Evolutionary conservation across 92 coral and sea anemone species (phyloP).

Genomic region (Paramuricea clavata): DNA sequence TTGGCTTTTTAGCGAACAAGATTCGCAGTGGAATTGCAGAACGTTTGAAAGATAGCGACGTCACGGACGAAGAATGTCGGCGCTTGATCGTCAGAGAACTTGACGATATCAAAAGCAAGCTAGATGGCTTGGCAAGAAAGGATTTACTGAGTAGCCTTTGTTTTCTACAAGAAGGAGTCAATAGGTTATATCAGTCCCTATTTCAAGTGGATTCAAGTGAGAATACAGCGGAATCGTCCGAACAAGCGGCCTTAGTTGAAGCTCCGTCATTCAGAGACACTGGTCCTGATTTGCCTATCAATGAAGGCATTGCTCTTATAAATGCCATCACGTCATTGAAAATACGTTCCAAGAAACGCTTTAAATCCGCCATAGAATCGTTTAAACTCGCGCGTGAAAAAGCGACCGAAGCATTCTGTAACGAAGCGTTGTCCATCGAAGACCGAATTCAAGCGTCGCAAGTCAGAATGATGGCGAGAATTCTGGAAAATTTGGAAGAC

Average conservation of each 20-base stretch:
- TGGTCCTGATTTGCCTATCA: not conserved
- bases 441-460: constrained; percentile 13
- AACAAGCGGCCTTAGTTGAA: not conserved
- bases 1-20: not conserved
- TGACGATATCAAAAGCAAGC: not conserved
- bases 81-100: not conserved
- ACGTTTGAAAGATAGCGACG: constrained; percentile 1
- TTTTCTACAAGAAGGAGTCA: constrained; percentile 5
- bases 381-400: not conserved
- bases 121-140: not conserved
- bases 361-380: not conserved
- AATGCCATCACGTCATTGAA: not conserved
- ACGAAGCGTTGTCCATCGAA: not conserved
- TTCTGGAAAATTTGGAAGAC: constrained; percentile 15
- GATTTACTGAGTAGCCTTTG: not conserved
- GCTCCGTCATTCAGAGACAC: not conserved
- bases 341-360: not conserved
- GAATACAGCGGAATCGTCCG: not conserved
- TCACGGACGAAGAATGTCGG: not conserved
- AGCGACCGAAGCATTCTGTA: not conserved
- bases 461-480: constrained; percentile 4
- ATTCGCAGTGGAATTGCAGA: not conserved
- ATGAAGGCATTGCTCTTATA: not conserved
- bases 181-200: not conserved
- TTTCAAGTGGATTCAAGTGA: not conserved